Evolutionary conservation across 2,113 vertebrate genomes (phyloP).

Genomic region (Illadopsis cleaveri): DNA sequence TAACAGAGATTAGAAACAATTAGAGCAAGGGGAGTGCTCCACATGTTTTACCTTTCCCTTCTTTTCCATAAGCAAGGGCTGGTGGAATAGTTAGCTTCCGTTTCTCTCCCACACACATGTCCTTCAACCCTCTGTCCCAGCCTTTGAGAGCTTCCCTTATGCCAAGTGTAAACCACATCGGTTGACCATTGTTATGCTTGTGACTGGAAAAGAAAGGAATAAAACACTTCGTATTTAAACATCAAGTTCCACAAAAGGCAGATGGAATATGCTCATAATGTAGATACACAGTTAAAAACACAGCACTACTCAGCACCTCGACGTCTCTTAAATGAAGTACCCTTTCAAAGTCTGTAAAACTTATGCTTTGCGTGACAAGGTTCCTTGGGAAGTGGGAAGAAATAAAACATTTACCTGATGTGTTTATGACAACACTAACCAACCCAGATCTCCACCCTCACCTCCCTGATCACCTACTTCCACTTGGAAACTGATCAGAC

Average conservation of each 20-base stretch:
- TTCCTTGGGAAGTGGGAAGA: not conserved
- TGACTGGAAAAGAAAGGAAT: constrained; percentile 73
- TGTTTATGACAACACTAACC: not conserved
- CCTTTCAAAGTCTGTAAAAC: not conserved
- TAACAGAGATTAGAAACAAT: not conserved
- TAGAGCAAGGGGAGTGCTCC: not conserved
- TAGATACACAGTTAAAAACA: not conserved
- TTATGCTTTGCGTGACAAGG: not conserved
- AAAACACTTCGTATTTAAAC: not conserved
- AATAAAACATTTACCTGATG: not conserved
- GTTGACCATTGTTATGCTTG: constrained; percentile 85
- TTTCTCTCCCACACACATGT: constrained; percentile 93
- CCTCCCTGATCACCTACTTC: not conserved
- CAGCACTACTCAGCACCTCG: not conserved
- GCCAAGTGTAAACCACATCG: constrained; percentile 96
- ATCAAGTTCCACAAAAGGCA: not conserved
- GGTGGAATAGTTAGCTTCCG: constrained; percentile 89
- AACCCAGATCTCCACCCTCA: not conserved
- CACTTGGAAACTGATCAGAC: not conserved
- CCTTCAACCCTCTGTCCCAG: constrained; percentile 91
- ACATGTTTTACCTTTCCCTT: constrained; percentile 88
- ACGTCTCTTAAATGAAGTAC: not conserved
- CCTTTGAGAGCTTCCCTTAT: constrained; percentile 88
- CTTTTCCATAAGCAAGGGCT: constrained; percentile 91
- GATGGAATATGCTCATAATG: not conserved